Base-by-base conservation (phyloP, 37 sponge, comb jelly and placozoan species). In the Ianthella basta region DNA sequence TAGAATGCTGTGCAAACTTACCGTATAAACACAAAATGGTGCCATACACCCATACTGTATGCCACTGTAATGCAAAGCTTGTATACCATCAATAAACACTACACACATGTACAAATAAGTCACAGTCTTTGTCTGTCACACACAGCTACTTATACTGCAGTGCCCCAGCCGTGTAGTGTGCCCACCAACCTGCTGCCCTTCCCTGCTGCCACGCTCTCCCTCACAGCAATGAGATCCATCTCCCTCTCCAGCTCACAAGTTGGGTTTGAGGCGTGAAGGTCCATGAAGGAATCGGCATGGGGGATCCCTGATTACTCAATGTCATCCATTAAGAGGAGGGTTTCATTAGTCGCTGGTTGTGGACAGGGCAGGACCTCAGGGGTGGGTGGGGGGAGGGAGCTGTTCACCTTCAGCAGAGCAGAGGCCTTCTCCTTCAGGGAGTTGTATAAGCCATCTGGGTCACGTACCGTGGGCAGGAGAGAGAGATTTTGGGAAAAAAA, bases 401-500 rank as follows among this genome's bases (percentile, higher is more conserved):
- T 20, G 56, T 15, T 57, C 33, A 18, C 15, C 78, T 40, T 16
- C 10, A 56, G 74, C 39, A 33, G 32, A 25, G 55, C 53, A 44
- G 59, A 34, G 39, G 84, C 82, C 59, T 61, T 78, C 18, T 91
- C 77, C 8, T 59, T 85, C 75, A 84, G 78, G 20, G 84, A 12
- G 33, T 82, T 84, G 77, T 80, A 72, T 20, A 69, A 8, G 5
- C 84, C 84, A 18, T 86, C 85, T 65, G 80, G 79, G 60, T 82
- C 85, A 16, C 70, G 25, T 79, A 82, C 18, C 97, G 83, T 16
- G 95, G 95, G 19, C 97, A 83, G 65, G 79, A 68, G 53, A 98
- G 80, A 13, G 83, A 59, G 30, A 98, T 80, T 12, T 86, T 53
- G 24, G 97, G 99, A 73, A 94, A 98, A 15, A 92, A 86, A 0